phyloP scores from a whole-genome alignment of 2,113 vertebrate genomes.

The Tachuris rubrigastra region DNA sequence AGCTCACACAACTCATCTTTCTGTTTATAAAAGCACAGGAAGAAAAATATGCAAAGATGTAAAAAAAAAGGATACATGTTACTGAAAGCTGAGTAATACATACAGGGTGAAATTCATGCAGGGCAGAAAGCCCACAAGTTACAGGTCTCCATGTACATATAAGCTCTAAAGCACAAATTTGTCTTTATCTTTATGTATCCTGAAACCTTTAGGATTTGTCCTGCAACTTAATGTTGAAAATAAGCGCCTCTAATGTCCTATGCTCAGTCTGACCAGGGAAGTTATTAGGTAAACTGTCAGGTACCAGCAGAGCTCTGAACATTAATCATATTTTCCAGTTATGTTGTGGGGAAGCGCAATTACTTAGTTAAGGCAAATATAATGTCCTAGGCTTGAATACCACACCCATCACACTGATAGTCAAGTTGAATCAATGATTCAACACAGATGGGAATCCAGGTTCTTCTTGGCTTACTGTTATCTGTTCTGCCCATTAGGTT shows the following conservation, averaged over 20 bases:
- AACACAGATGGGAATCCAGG: slow-evolving; percentile 39
- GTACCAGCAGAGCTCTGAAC: not conserved
- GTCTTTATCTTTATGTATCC: not conserved
- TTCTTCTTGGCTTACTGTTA: slow-evolving; percentile 39
- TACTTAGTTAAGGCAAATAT: not conserved
- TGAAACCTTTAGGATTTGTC: not conserved
- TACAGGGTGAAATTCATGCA: not conserved
- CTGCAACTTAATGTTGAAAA: not conserved
- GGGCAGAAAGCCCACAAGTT: not conserved
- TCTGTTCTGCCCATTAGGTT: slow-evolving; percentile 25
- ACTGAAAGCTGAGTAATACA: slow-evolving; percentile 1
- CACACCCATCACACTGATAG: slow-evolving; percentile 26
- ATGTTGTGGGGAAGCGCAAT: not conserved
- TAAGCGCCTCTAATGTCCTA: not conserved
- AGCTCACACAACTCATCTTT: slow-evolving; percentile 5
- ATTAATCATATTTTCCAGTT: slow-evolving; percentile 25
- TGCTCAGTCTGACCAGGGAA: not conserved
- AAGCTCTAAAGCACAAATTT: not conserved
- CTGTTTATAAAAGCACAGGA: slow-evolving; percentile 29
- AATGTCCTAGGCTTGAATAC: not conserved
- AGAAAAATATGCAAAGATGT: slow-evolving; percentile 6
- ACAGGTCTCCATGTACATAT: not conserved
- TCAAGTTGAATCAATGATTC: not conserved
- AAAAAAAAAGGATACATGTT: not conserved
- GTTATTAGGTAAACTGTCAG: not conserved